Base-by-base conservation (phyloP, 1,140 invertebrate genomes). In the Ptiloglossa arizonensis region DNA sequence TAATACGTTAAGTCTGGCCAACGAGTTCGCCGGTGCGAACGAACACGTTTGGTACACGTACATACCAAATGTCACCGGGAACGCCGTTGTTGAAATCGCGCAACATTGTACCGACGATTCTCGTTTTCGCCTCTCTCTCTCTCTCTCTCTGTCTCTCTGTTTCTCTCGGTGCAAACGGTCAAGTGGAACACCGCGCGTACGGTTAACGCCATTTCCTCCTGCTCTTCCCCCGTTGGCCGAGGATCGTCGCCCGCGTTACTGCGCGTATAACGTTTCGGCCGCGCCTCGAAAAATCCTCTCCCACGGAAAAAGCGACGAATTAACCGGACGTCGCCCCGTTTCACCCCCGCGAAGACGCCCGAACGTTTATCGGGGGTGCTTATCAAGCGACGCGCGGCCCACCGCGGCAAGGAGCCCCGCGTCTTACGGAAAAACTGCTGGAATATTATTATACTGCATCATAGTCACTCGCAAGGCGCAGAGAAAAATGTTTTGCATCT, bases 361-460 rank as follows among this genome's bases (percentile, higher is more conserved):
- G 27, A 41, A 15, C 54, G 24, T 29, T 41, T 4, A 27, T 52
- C 13, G 54, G 17, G 24, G 54, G 54, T 32, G 32, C 22, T 32
- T 9, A 41, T 3, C 8, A 44, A 15, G 46, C 15, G 29, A 15
- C 29, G 41, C 17, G 35, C 24, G n/a, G 13, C 8, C 35, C 52
- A 15, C 52, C 11, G 54, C 17, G 29, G 35, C n/a, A 56, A 50
- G 11, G 46, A 62, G 57, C 46, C 59, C 5, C n/a, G 79, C 38
- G 44, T 32, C 29, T 70, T 44, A 59, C 9, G 64, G 66, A 84
- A 82, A 80, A 80, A 80, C 54, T 56, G 54, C n/a, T 22, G 72
- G 83, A 85, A 85, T 85, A 85, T 85, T 85, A 85, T 85, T 85
- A 85, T 81, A 85, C 82, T 85, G 83, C 79, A 81, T 85, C 83